Evolutionary conservation across 2,797 vertebrate genomes (phyloP).

Genomic region (Amblyraja radiata): DNA sequence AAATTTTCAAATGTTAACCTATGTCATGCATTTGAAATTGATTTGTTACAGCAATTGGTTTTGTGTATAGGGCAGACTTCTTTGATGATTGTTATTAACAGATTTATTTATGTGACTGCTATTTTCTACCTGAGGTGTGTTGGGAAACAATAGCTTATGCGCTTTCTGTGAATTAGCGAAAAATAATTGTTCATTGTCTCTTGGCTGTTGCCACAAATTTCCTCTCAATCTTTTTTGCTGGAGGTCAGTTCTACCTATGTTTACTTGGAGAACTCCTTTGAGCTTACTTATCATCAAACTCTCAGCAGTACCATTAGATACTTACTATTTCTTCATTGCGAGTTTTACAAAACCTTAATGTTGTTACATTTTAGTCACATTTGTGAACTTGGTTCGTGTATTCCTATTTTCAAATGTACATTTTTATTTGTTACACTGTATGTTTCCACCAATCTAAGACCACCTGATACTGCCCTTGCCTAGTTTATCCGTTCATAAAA

Average conservation of each 20-base stretch:
- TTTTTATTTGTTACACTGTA: background rate
- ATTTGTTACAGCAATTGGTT: background rate
- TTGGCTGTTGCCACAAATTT: background rate
- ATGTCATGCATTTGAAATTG: background rate
- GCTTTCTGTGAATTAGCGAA: background rate
- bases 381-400: background rate
- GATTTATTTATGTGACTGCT: background rate
- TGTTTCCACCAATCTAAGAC: background rate
- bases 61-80: background rate
- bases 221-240: background rate
- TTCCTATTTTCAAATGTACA: background rate
- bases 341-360: background rate
- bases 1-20: background rate
- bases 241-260: background rate
- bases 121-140: background rate
- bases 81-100: background rate
- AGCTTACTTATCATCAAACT: background rate
- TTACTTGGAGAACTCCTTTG: background rate
- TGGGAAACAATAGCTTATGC: background rate
- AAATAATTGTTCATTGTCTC: background rate
- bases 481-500: background rate
- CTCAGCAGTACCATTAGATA: background rate
- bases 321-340: background rate
- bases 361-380: background rate
- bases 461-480: background rate